Base-by-base conservation (phyloP, 2,113 vertebrate species). In the Cebidichthys violaceus region DNA sequence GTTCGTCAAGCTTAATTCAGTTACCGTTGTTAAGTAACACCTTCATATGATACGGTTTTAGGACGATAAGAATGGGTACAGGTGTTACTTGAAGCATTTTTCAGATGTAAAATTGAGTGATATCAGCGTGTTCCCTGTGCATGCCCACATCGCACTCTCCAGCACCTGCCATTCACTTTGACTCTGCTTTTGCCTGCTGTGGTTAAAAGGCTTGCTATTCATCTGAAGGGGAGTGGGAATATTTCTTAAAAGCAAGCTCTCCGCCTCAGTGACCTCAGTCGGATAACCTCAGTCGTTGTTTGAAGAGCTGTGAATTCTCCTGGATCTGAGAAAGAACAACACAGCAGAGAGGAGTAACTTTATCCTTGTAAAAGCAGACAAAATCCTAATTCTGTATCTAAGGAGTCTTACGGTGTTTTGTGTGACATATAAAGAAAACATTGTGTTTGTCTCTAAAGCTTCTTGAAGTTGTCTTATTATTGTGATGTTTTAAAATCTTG, bases 251-350 rank as follows among this genome's bases (percentile, higher is more conserved):
- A 74, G 52, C 45, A 3, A 50, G 17, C 54, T 52, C 17, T 70
- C 61, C 35, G 54, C 29, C 20, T 73, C 31, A 13, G 55, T 66
- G 60, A 65, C 81, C 77, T n/a, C 54, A 69, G 76, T 9, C 27
- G 1, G 24, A 81, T 78, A 75, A 57, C 73, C 47, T 17, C 60
- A 9, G 47, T 33, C 39, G 70, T 27, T 85, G 69, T 77, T 79
- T 39, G 43, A 55, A 43, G 9, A 78, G 64, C 18, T 59, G 47
- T 55, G 31, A 71, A 54, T 65, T 75, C 59, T 33, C 10, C 27
- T 33, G 64, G 29, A 65, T 69, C 18, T 57, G 24, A 37, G n/a
- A 60, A 55, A 55, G 17, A 67, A 57, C 11, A 76, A 10, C 22
- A 29, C 39, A n/a, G n/a, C n/a, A 41, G 35, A 55, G 22, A 47